Percentiles rank a stretch among this genome's conserved stretches.
Conservation (phyloP, 92 coral and sea anemone genomes). For the Nematostella vectensis region DNA sequence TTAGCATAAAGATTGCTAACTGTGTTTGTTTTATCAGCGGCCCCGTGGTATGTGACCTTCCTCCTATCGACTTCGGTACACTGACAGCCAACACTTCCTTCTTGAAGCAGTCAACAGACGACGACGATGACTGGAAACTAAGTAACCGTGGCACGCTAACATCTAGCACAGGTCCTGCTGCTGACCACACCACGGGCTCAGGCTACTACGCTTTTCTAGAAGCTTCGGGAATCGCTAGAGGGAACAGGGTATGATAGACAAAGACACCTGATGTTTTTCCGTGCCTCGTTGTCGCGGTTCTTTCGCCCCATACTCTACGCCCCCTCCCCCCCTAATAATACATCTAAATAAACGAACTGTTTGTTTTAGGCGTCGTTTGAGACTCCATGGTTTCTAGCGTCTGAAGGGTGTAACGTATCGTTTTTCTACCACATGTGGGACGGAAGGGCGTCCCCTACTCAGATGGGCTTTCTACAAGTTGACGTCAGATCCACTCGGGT, state of each 20-base stretch:
- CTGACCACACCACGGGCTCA: slow-evolving; percentile 28
- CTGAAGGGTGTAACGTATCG: slow-evolving; percentile 24
- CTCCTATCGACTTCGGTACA: slow-evolving; percentile 16
- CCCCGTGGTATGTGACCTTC: slow-evolving; percentile 11
- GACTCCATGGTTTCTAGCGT: slow-evolving; percentile 38
- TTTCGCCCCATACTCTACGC: no score
- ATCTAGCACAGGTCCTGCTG: slow-evolving; percentile 14
- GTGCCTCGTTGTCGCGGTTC: no score
- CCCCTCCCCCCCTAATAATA: no score
- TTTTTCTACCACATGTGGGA: slow-evolving; percentile 35
- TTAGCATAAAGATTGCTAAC: no score
- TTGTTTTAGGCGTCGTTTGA: slow-evolving; percentile 36
- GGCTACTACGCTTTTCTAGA: slow-evolving; percentile 33
- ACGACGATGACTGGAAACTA: slow-evolving; percentile 19
- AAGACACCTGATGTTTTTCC: neutral
- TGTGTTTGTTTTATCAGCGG: no score
- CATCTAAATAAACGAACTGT: no score
- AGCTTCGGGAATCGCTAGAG: neutral
- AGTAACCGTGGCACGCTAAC: neutral
- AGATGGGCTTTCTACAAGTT: slow-evolving; percentile 28
- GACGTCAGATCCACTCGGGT: slow-evolving; percentile 26
- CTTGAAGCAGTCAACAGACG: slow-evolving; percentile 22
- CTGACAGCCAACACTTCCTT: neutral
- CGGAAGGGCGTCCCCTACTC: neutral
- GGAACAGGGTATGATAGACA: slow-evolving; percentile 26